Base-by-base conservation (phyloP, 2,888 invertebrate genomes). In the Sthenelais limicola region DNA sequence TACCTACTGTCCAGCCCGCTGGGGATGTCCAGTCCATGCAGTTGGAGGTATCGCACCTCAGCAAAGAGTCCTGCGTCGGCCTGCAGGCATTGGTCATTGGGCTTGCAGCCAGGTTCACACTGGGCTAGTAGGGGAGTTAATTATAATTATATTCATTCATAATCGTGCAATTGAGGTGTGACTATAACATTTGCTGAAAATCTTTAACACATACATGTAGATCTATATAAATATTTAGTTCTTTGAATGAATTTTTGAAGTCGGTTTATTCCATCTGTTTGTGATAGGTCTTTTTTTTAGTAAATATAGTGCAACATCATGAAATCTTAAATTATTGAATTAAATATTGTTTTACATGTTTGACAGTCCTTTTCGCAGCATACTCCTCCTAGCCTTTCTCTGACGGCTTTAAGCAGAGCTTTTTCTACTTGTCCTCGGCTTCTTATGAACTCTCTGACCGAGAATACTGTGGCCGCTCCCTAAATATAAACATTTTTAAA, bases 331-430 rank as follows among this genome's bases (percentile, higher is more conserved):
- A n/a, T n/a, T n/a, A n/a, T n/a, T n/a, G n/a, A n/a, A n/a, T n/a
- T n/a, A n/a, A n/a, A n/a, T n/a, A n/a, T 9, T 15, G 15, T 43
- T 9, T 15, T 15, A 43, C 12, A 12, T 9, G 12, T 43, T 9
- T 43, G 30, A 48, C 84, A 84, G 74, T 77, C 76, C 9, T 73
- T 66, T 21, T 76, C 71, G 71, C 84, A 84, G 68, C 84, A 84
- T 12, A 43, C 74, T 0, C 84, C 84, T 2, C 82, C 82, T 0
- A 84, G 78, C 26, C 82, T 74, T 38, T 82, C 78, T 47, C 82
- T 68, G 15, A 83, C 75, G 21, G 79, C 81, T 51, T 76, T 76
- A 71, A 79, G 82, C 38, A 83, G 73, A 0, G 73, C 79, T 5
- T 51, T 62, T 62, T 84, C 83, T 0, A 82, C 74, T n/a, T 71